Percentiles rank a stretch among this genome's conserved stretches.
phyloP scores from a whole-genome alignment of 2,888 invertebrate species.

The Dysmachus trigonus region DNA sequence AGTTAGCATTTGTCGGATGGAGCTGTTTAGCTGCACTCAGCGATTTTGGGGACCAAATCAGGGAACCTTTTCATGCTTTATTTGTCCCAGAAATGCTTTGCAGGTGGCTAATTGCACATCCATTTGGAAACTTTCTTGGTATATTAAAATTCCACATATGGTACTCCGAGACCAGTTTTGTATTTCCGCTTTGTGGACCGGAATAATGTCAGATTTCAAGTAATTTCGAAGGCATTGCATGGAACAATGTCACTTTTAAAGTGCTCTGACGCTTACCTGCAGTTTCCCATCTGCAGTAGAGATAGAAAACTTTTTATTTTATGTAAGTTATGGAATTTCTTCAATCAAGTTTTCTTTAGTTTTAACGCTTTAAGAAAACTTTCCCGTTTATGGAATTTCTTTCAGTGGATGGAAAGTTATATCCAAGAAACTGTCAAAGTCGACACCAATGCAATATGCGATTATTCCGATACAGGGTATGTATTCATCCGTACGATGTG shows the following conservation, averaged over 20 bases:
- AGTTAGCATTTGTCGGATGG: not conserved
- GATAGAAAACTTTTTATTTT: not conserved
- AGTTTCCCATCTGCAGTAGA: not conserved
- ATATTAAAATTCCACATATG: slow-evolving; percentile 2
- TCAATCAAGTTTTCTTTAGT: not conserved
- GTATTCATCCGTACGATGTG: not conserved
- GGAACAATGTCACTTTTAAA: not conserved
- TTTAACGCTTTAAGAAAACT: slow-evolving; percentile 8
- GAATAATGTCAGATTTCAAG: not conserved
- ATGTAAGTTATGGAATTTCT: not conserved
- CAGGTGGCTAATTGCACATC: slow-evolving; percentile 18
- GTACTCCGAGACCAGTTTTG: not conserved
- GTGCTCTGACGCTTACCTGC: not conserved
- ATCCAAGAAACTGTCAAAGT: not conserved
- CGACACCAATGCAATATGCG: slow-evolving; percentile 22
- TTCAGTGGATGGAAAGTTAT: not conserved
- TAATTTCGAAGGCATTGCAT: not conserved
- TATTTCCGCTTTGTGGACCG: not conserved
- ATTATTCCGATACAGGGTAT: slow-evolving; percentile 15
- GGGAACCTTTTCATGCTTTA: not conserved
- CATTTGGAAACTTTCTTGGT: not conserved
- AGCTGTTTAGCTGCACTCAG: not conserved
- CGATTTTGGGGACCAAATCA: not conserved
- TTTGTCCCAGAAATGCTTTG: not conserved
- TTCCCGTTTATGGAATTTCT: not conserved